phyloP scores from a whole-genome alignment of 2,113 vertebrate species.

The human region GRCh38 chr17:15178501-15179000 shows the following conservation, averaged over 20 bases:
- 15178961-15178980: no score
- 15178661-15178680: background rate
- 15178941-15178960: no score
- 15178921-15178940: no score
- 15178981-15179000: no score
- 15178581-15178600: background rate
- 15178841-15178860: no score
- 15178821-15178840: rapidly evolving
- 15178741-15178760: background rate
- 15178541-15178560: background rate
- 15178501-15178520: background rate
- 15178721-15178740: background rate
- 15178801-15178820: background rate
- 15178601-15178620: background rate
- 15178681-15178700: background rate
- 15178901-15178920: no score
- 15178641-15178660: background rate
- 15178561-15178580: background rate
- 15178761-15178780: background rate
- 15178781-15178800: background rate
- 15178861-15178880: no score
- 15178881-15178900: no score
- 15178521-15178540: background rate
- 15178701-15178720: background rate
- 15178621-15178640: background rate